These are phyloP conservation scores for Lethenteron reissneri DNA, from an alignment of 2,113 vertebrate species.

Conservation along the genomic window DNA sequence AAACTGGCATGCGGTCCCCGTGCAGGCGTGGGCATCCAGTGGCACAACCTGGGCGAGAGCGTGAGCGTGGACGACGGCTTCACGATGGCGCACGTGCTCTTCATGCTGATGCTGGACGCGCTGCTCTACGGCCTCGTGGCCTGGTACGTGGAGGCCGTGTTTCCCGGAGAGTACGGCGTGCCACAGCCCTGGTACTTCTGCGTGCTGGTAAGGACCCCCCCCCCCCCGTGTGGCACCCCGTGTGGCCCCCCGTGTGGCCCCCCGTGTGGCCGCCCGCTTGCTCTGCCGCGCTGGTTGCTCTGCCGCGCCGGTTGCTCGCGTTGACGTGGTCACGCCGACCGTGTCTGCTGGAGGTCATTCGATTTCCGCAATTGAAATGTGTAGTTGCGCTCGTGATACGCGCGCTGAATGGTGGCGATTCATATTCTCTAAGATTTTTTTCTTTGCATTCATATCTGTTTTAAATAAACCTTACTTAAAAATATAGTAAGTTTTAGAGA, in stretches of 20 bases:
- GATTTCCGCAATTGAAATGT: not conserved
- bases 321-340: too few species aligned
- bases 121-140: constrained; percentile 48
- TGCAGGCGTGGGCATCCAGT: constrained; percentile 61
- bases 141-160: constrained; percentile 78
- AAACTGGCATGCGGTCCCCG: too few species aligned
- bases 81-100: constrained; percentile 57
- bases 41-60: constrained; percentile 51
- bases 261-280: too few species aligned
- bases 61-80: constrained; percentile 78
- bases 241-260: too few species aligned
- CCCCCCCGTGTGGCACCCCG: too few species aligned
- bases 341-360: too few species aligned
- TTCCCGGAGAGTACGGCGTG: constrained; percentile 74
- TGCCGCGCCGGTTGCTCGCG: too few species aligned
- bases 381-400: not conserved
- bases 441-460: too few species aligned
- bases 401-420: not conserved
- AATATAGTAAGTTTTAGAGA: too few species aligned
- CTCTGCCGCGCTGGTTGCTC: too few species aligned
- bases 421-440: too few species aligned
- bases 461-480: too few species aligned
- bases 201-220: constrained; percentile 36
- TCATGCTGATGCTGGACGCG: constrained; percentile 57
- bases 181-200: constrained; percentile 83